These are phyloP conservation scores for Drosophila meridionalis DNA, from an alignment of 2,888 invertebrate species.

Conservation along the genomic window DNA sequence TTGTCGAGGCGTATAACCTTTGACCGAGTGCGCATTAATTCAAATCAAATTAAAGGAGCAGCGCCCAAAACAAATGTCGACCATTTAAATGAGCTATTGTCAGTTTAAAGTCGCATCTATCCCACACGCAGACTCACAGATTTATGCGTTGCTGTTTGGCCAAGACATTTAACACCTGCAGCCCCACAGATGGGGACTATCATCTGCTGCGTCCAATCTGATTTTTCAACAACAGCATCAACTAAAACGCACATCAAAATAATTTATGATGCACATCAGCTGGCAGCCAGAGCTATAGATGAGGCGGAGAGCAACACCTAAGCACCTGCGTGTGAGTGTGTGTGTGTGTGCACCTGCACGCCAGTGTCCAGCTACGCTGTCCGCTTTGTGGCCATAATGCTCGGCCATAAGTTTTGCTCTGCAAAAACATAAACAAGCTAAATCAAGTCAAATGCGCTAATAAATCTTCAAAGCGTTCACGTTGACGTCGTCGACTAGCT, in stretches of 20 bases:
- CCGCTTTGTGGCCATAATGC: conserved; percentile 77
- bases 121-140: conserved; percentile 53
- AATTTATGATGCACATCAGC: conserved; percentile 77
- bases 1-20: conserved; percentile 40
- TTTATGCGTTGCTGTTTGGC: conserved; percentile 65
- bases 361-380: conserved; percentile 54
- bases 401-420: conserved; percentile 75
- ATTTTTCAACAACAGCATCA: conserved; percentile 68
- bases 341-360: conserved; percentile 34
- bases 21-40: conserved; percentile 51
- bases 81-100: conserved; percentile 72
- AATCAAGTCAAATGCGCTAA: conserved; percentile 84
- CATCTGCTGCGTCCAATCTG: conserved; percentile 59
- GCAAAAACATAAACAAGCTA: conserved; percentile 83
- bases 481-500: conserved; percentile 47
- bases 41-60: conserved; percentile 47
- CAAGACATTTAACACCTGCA: conserved; percentile 77
- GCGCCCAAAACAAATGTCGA: conserved; percentile 47
- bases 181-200: conserved; percentile 32
- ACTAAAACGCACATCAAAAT: conserved; percentile 75
- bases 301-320: conserved; percentile 49
- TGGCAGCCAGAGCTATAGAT: conserved; percentile 32
- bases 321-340: conserved; percentile 19
- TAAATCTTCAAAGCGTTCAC: conserved; percentile 77
- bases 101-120: conserved; percentile 69